These are phyloP conservation scores for Agrochola litura DNA, from an alignment of 2,888 invertebrate species.

Conservation along the genomic window DNA sequence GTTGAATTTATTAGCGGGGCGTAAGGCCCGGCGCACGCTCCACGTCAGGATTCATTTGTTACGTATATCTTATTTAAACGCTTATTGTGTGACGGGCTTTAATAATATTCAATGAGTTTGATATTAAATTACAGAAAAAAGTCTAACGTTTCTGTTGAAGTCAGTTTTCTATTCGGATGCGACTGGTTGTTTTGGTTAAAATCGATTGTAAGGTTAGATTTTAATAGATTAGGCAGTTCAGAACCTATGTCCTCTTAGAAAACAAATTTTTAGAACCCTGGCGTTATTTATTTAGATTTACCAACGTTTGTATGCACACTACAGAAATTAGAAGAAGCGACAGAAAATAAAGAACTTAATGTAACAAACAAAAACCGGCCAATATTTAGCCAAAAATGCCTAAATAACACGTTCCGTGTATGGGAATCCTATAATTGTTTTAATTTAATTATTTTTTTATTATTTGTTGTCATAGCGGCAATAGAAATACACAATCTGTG, in stretches of 20 bases:
- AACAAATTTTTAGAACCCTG: background rate
- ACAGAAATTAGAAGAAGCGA: too few species aligned
- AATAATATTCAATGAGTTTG: slow-evolving; percentile 11
- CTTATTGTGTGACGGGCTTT: slow-evolving; percentile 46
- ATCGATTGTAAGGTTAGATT: background rate
- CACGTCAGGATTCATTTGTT: slow-evolving; percentile 71
- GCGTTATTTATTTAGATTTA: too few species aligned
- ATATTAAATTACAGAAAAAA: background rate
- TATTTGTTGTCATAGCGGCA: too few species aligned
- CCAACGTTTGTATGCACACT: too few species aligned
- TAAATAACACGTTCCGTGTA: too few species aligned
- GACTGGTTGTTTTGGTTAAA: background rate
- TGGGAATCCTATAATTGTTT: too few species aligned
- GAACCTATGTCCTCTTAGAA: background rate
- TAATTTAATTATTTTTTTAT: too few species aligned
- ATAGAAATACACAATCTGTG: too few species aligned
- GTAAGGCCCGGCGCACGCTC: slow-evolving; percentile 69
- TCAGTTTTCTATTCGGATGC: background rate
- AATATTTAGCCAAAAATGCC: too few species aligned
- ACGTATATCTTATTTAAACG: slow-evolving; percentile 61
- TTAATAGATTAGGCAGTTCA: background rate
- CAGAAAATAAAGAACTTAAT: too few species aligned
- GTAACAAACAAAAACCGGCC: too few species aligned
- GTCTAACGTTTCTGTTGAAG: background rate
- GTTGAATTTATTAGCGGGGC: slow-evolving; percentile 76